These are phyloP conservation scores for Sphinx pinastri DNA, from an alignment of 2,888 invertebrate genomes.

Conservation along the genomic window DNA sequence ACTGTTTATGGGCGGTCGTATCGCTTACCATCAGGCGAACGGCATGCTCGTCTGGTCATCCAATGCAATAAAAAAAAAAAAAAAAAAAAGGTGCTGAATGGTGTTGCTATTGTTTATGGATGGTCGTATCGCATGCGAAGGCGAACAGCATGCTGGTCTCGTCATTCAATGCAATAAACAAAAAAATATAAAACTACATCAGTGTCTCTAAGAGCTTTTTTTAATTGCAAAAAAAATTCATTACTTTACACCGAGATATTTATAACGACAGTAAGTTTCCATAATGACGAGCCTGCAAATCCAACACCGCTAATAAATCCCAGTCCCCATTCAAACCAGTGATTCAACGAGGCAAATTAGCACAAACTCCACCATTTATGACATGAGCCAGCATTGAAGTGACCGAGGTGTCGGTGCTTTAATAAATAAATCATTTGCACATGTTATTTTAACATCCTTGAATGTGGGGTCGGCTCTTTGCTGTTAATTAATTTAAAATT, in stretches of 20 bases:
- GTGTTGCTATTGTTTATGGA: no score
- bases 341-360: not conserved
- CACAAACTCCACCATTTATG: not conserved
- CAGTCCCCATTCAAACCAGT: not conserved
- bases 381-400: not conserved
- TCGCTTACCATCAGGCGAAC: no score
- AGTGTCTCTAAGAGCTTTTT: no score
- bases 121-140: no score
- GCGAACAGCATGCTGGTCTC: no score
- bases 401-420: not conserved
- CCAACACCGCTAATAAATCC: not conserved
- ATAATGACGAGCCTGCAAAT: not conserved
- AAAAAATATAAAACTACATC: no score
- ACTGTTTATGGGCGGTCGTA: no score
- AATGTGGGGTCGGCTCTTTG: constrained; percentile 22
- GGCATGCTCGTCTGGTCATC: no score
- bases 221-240: not conserved
- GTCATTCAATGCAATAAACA: no score
- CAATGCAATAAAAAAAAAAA: no score
- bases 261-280: not conserved
- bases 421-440: constrained; percentile 21
- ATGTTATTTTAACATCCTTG: constrained; percentile 29
- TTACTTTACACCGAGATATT: not conserved
- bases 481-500: constrained; percentile 42
- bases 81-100: no score